Evolutionary conservation across 2,888 invertebrate species (phyloP).

Genomic region (Napeogenes sylphis): DNA sequence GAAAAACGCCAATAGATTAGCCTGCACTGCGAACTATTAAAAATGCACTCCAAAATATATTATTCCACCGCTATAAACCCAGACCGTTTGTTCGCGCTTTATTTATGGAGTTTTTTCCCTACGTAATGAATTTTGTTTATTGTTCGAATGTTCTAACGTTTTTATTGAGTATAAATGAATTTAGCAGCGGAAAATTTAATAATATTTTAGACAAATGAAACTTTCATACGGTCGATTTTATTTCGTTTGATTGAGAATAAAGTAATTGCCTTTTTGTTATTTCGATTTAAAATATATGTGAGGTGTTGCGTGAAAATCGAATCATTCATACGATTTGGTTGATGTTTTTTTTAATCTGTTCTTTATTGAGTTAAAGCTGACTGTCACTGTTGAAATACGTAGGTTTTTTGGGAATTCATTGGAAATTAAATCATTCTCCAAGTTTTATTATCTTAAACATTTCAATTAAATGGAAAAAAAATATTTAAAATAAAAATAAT

Average conservation of each 20-base stretch:
- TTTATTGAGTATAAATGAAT: constrained; percentile 22
- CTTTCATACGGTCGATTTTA: constrained; percentile 21
- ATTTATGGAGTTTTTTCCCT: constrained; percentile 37
- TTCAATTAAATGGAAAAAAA: too few species aligned
- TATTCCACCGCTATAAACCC: constrained; percentile 37
- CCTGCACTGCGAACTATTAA: constrained; percentile 38
- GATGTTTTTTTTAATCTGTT: not conserved
- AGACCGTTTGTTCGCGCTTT: constrained; percentile 32
- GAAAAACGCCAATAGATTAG: constrained; percentile 35
- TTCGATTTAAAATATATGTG: constrained; percentile 11
- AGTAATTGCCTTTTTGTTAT: constrained; percentile 19
- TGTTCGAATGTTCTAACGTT: constrained; percentile 23
- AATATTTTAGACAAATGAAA: constrained; percentile 15
- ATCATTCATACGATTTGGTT: constrained; percentile 8
- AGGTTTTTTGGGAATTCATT: too few species aligned
- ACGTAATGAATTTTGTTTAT: constrained; percentile 43
- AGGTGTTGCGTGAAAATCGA: constrained; percentile 9
- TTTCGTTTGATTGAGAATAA: constrained; percentile 22
- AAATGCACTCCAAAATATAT: constrained; percentile 41
- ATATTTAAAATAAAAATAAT: too few species aligned
- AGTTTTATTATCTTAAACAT: too few species aligned
- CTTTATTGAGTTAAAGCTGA: constrained; percentile 1
- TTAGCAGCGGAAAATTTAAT: constrained; percentile 5
- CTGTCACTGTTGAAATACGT: not conserved
- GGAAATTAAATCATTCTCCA: too few species aligned